Evolutionary conservation across 2,888 invertebrate genomes (phyloP).

Genomic region (Diachrysia chrysitis): DNA sequence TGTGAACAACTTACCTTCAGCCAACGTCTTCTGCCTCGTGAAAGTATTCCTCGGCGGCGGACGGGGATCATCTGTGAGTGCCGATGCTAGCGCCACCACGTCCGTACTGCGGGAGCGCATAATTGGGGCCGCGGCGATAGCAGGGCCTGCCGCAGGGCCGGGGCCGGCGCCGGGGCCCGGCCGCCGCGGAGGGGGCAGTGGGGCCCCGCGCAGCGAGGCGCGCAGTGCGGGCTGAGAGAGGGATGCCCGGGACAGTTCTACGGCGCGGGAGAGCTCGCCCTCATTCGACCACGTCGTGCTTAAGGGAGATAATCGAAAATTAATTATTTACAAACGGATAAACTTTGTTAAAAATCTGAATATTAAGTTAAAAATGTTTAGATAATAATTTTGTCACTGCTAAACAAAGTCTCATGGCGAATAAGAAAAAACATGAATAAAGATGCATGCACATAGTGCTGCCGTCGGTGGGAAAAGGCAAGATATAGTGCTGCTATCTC

Average conservation of each 20-base stretch:
- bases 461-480: too few species aligned
- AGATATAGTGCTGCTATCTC: too few species aligned
- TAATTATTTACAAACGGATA: too few species aligned
- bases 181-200: slow-evolving; percentile 55
- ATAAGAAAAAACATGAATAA: too few species aligned
- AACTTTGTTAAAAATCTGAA: too few species aligned
- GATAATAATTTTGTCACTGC: too few species aligned
- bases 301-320: slow-evolving; percentile 25
- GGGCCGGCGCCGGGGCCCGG: slow-evolving; percentile 52
- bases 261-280: slow-evolving; percentile 71
- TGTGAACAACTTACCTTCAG: slow-evolving; percentile 65
- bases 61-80: slow-evolving; percentile 66
- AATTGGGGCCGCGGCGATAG: slow-evolving; percentile 55
- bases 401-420: too few species aligned
- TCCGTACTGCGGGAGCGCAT: slow-evolving; percentile 77
- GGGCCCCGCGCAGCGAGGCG: slow-evolving; percentile 67
- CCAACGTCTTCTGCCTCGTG: slow-evolving; percentile 64
- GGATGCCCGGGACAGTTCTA: slow-evolving; percentile 73
- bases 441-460: too few species aligned
- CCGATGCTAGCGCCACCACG: slow-evolving; percentile 57
- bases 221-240: slow-evolving; percentile 73
- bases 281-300: slow-evolving; percentile 86
- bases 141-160: slow-evolving; percentile 44
- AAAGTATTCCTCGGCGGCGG: slow-evolving; percentile 71
- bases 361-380: too few species aligned